These are phyloP conservation scores for Taurulus bubalis DNA, from an alignment of 2,113 vertebrate species.

Conservation along the genomic window DNA sequence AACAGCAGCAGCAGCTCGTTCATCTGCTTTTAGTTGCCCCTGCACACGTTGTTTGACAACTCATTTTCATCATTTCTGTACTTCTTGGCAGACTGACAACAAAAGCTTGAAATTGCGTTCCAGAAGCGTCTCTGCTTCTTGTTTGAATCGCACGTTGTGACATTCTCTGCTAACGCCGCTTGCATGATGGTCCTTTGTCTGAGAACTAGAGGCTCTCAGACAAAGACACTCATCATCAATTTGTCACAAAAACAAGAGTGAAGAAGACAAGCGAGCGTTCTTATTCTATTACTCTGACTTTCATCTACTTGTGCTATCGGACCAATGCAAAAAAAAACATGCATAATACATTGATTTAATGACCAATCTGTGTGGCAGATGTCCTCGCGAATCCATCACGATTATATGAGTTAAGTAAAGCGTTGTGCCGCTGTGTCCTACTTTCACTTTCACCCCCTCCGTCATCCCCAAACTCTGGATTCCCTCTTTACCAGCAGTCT, in stretches of 20 bases:
- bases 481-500: constrained; percentile 70
- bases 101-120: constrained; percentile 30
- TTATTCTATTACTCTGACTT: not conserved
- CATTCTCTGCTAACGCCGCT: constrained; percentile 12
- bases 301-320: not conserved
- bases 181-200: constrained; percentile 3
- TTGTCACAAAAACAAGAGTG: not conserved
- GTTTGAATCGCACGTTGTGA: constrained; percentile 31
- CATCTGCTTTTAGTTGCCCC: not conserved
- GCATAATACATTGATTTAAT: constrained; percentile 9
- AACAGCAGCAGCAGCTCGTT: not conserved
- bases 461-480: constrained; percentile 59
- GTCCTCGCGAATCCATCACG: constrained; percentile 13
- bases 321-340: constrained; percentile 5
- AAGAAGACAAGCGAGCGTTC: not conserved
- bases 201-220: constrained; percentile 10
- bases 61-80: no score
- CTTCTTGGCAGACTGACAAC: not conserved
- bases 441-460: constrained; percentile 46
- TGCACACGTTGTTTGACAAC: not conserved
- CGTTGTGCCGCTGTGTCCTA: constrained; percentile 6
- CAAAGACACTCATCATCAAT: not conserved
- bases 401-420: constrained; percentile 29
- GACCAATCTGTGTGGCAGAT: not conserved
- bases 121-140: constrained; percentile 28